phyloP scores from a whole-genome alignment of 2,113 vertebrate genomes.

The Orycteropus afer region DNA sequence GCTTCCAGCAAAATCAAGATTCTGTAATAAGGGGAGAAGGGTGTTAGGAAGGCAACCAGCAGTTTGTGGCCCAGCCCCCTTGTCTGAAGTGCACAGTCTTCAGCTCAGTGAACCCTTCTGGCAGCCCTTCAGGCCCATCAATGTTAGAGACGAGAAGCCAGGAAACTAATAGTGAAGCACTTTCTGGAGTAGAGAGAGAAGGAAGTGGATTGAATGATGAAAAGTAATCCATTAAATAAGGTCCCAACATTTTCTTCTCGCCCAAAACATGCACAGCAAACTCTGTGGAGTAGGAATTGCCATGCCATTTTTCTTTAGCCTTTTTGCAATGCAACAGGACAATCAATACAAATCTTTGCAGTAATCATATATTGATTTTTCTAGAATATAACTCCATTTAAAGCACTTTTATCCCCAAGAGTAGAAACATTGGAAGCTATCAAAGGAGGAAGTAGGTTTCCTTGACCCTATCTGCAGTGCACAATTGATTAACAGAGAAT shows the following conservation, averaged over 20 bases:
- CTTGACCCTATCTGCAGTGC: constrained; percentile 95
- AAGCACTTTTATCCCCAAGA: constrained; percentile 93
- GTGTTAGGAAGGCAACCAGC: not conserved
- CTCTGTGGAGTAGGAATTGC: constrained; percentile 79
- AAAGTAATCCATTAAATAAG: constrained; percentile 82
- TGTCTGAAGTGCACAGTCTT: not conserved
- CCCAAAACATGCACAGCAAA: constrained; percentile 79
- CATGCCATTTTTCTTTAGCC: constrained; percentile 88
- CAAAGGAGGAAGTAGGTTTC: constrained; percentile 92
- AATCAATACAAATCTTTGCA: constrained; percentile 94
- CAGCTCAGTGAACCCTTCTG: not conserved
- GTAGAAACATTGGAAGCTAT: constrained; percentile 91
- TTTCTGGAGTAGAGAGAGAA: constrained; percentile 57
- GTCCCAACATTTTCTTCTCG: constrained; percentile 74
- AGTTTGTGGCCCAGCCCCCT: not conserved
- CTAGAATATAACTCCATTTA: constrained; percentile 96
- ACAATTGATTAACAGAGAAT: constrained; percentile 95
- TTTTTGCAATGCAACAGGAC: constrained; percentile 91
- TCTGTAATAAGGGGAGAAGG: not conserved
- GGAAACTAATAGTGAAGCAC: not conserved
- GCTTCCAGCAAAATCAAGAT: not conserved
- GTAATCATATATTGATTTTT: constrained; percentile 98
- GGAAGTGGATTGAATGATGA: constrained; percentile 76
- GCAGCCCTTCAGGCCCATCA: not conserved
- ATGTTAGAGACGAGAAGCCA: not conserved